A percentile compares a stretch with the other conserved stretches of the same genome.
Conservation (phyloP, 2,113 vertebrate species). For the Athene noctua region DNA sequence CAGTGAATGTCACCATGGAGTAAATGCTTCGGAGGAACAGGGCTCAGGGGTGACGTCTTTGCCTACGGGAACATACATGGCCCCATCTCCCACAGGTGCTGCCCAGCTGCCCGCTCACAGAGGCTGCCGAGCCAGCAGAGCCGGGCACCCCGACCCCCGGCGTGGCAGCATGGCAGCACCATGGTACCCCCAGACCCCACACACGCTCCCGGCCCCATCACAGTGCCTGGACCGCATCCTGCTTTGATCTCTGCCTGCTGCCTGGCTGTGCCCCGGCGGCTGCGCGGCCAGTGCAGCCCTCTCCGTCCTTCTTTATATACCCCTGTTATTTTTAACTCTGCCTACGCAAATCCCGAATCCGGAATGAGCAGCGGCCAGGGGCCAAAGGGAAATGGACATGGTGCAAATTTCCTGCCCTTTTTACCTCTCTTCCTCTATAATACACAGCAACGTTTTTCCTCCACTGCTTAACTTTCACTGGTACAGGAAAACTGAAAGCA, state of each 20-base stretch:
- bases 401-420: conserved; percentile 78
- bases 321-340: conserved; percentile 78
- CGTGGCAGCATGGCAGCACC: accelerated
- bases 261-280: conserved; percentile 26
- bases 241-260: conserved; percentile 63
- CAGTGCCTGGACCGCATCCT: neutral
- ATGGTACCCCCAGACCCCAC: accelerated
- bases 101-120: neutral
- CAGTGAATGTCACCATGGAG: neutral
- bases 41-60: neutral
- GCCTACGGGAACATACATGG: accelerated
- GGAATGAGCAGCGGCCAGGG: conserved; percentile 69
- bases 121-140: neutral
- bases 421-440: conserved; percentile 75
- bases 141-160: accelerated
- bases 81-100: neutral
- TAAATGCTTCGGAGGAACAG: accelerated
- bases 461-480: conserved; percentile 73
- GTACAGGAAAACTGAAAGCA: conserved; percentile 50
- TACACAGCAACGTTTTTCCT: conserved; percentile 68
- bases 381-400: conserved; percentile 79
- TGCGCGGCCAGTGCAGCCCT: conserved; percentile 20
- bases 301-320: conserved; percentile 73
- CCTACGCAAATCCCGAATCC: conserved; percentile 79
- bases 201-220: accelerated